Evolutionary conservation across 2,888 invertebrate species (phyloP), one percentile per base, ranked within the genome.

Genomic region (Drosophila greeni): DNA sequence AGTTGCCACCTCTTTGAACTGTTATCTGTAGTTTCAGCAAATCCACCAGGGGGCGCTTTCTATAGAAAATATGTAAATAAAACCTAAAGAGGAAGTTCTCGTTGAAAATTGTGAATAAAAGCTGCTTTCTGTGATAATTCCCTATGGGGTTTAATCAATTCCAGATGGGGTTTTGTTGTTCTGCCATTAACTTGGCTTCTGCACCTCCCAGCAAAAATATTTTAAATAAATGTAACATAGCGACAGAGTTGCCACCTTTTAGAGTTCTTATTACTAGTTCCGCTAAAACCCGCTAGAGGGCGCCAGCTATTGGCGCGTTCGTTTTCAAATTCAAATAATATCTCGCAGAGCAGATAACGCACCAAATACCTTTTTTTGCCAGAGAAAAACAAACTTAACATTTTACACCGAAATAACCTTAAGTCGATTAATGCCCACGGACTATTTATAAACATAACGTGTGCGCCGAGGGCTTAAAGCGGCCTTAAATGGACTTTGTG

Each of bases 401-500:
- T 40, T 66, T 75, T 64, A 74, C 62, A 65, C 57, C 37, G 51
- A 60, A 69, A 70, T 66, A 70, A 67, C 58, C 66, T 67, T 56
- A 74, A 70, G 62, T 52, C 72, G 34, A 40, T 40, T 59, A 76
- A 78, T 64, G 67, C 72, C 24, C 43, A 18, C n/a, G 48, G 42
- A 42, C 60, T 57, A 68, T 66, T 70, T 42, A 60, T 64, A 73
- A 70, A 43, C 60, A 24, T 29, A 68, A 54, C 64, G 54, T 52
- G 43, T 55, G 39, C 36, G 49, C 39, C 26, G n/a, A 64, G 70
- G 80, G 70, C 76, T 62, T 45, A 24, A 16, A 7, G 40, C n/a
- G 73, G 79, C 70, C 76, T 82, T 82, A 69, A 68, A 65, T 79
- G 70, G 82, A 69, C 76, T 82, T 72, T 67, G 73, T 39, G 67